Percentiles rank a stretch among this genome's conserved stretches.
These are phyloP conservation scores for Brachycybe producta DNA, from an alignment of 2,888 invertebrate genomes.

Conservation along the genomic window DNA sequence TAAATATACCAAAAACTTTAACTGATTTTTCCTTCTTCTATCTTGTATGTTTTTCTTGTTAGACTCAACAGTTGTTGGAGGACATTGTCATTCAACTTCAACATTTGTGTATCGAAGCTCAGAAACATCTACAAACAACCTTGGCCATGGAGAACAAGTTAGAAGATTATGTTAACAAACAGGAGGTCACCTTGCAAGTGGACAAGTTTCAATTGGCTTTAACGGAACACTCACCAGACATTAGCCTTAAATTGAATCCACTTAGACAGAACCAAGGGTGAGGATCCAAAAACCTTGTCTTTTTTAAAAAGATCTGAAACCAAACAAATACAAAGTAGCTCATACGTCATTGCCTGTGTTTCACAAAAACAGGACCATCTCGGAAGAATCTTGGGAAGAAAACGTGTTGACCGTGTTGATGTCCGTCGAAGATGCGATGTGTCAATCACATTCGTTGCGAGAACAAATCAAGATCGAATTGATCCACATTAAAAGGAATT, in stretches of 20 bases:
- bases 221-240: neutral
- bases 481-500: too few relatives aligned
- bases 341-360: neutral
- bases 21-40: too few relatives aligned
- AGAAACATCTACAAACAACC: neutral
- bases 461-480: too few relatives aligned
- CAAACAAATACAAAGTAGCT: too few relatives aligned
- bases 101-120: neutral
- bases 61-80: neutral
- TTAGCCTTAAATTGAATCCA: neutral
- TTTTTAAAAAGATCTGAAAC: neutral
- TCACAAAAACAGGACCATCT: conserved; percentile 1
- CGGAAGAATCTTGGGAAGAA: conserved; percentile 1
- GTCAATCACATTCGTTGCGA: too few relatives aligned
- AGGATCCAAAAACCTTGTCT: neutral
- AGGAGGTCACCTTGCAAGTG: conserved; percentile 3
- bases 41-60: neutral
- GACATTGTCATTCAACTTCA: neutral
- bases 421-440: too few relatives aligned
- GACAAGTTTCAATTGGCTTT: neutral
- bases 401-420: too few relatives aligned
- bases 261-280: conserved; percentile 1
- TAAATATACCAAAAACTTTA: too few relatives aligned
- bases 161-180: neutral
- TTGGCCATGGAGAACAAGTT: neutral